Percentiles rank a stretch among this genome's conserved stretches.
Conservation (phyloP, 2,797 vertebrate species). For the Ctenopoma kingsleyae region DNA sequence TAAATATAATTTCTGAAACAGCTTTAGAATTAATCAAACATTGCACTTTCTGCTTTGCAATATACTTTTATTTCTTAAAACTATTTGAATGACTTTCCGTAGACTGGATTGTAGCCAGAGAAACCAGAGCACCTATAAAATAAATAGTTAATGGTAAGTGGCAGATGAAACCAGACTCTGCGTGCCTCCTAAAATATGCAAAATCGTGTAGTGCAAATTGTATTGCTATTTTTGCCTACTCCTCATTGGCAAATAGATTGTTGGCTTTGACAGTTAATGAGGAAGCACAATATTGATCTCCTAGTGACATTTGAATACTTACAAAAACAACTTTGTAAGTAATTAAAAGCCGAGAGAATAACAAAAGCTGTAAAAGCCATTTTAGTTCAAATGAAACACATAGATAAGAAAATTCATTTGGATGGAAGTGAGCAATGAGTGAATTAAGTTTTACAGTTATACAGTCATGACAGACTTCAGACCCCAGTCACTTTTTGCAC, state of each 20-base stretch:
- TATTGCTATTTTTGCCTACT: constrained; percentile 20
- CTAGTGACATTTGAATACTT: not conserved
- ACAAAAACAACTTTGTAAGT: not conserved
- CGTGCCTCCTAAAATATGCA: constrained; percentile 28
- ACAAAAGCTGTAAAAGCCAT: not conserved
- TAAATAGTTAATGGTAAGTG: constrained; percentile 15
- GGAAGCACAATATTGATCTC: not conserved
- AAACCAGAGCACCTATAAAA: constrained; percentile 24
- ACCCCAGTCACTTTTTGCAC: too few relatives aligned
- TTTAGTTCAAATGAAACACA: not conserved
- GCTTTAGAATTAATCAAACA: not conserved
- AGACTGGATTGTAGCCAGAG: not conserved
- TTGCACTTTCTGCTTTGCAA: too few relatives aligned
- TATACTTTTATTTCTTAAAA: not conserved
- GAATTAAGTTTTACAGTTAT: too few relatives aligned
- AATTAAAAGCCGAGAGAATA: not conserved
- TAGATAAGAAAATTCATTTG: not conserved
- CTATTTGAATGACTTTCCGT: not conserved
- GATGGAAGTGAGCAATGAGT: not conserved
- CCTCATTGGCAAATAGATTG: constrained; percentile 9
- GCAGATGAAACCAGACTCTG: constrained; percentile 3
- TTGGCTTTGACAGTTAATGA: constrained; percentile 40
- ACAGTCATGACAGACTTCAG: too few relatives aligned
- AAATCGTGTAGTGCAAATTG: constrained; percentile 34
- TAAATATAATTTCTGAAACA: not conserved